Conservation (phyloP, 2,888 invertebrate species). For the Heliconius sara region DNA sequence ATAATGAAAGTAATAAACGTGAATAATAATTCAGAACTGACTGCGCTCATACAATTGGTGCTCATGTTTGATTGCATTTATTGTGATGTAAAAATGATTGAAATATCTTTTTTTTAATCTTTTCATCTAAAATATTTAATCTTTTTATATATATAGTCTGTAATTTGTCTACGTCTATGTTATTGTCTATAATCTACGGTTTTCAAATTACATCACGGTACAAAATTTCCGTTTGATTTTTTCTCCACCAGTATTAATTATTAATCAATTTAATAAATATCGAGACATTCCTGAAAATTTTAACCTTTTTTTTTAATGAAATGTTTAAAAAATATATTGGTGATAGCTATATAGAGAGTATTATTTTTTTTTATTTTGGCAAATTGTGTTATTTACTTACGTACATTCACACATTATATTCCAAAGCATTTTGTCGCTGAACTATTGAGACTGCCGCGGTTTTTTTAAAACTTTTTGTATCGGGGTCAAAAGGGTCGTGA, state of each 20-base stretch:
- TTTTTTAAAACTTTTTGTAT: slow-evolving; percentile 57
- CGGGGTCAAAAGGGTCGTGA: slow-evolving; percentile 30
- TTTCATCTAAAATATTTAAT: slow-evolving; percentile 1
- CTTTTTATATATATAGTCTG: slow-evolving; percentile 14
- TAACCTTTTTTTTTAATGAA: slow-evolving; percentile 58
- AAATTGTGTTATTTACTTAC: slow-evolving; percentile 1
- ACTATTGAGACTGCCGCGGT: slow-evolving; percentile 22
- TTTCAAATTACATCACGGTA: slow-evolving; percentile 33
- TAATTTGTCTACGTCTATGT: slow-evolving; percentile 9
- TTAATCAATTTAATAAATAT: slow-evolving; percentile 50
- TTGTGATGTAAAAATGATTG: slow-evolving; percentile 35
- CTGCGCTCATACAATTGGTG: slow-evolving; percentile 44
- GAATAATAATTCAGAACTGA: slow-evolving; percentile 34
- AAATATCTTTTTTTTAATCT: neutral
- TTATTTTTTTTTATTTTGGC: slow-evolving; percentile 6
- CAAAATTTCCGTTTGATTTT: slow-evolving; percentile 12
- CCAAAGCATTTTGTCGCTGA: slow-evolving; percentile 19
- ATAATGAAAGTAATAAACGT: slow-evolving; percentile 23
- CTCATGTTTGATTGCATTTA: slow-evolving; percentile 47
- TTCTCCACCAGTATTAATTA: slow-evolving; percentile 70
- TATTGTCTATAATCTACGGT: neutral
- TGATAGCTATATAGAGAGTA: slow-evolving; percentile 60
- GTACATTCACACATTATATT: neutral
- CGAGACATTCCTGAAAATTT: slow-evolving; percentile 79
- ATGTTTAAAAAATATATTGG: slow-evolving; percentile 48